Evolutionary conservation across 2,797 vertebrate species (phyloP).

Genomic region (Alexandromys oeconomus): DNA sequence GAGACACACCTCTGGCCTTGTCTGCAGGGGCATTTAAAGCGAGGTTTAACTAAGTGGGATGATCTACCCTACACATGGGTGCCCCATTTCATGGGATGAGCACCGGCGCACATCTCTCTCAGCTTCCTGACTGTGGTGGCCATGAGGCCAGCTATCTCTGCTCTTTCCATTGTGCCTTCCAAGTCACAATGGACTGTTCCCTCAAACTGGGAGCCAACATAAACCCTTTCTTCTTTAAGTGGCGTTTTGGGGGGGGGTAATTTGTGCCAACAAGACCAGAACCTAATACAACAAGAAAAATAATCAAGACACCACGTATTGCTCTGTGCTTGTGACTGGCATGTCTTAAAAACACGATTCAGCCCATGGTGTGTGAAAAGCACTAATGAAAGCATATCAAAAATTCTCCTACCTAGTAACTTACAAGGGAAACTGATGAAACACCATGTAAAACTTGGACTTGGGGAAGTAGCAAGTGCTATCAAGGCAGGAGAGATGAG

Average conservation of each 20-base stretch:
- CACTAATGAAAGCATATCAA: neutral
- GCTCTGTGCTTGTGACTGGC: neutral
- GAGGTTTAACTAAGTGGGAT: no score
- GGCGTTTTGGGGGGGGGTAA: neutral
- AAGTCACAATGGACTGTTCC: neutral
- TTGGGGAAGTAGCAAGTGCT: neutral
- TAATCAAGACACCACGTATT: neutral
- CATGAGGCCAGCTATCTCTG: neutral
- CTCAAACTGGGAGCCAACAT: neutral
- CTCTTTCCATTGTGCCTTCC: neutral
- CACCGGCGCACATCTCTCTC: neutral
- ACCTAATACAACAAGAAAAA: neutral
- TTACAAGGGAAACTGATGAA: neutral
- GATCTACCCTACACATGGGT: neutral
- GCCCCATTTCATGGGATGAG: neutral
- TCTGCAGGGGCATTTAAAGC: neutral
- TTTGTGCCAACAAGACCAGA: neutral
- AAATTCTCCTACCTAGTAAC: neutral
- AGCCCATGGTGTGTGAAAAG: conserved; percentile 24
- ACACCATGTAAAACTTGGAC: neutral
- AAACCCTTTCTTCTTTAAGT: neutral
- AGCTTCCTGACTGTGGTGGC: neutral
- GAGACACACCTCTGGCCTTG: neutral
- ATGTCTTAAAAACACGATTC: neutral
- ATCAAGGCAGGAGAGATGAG: neutral